Conservation (phyloP, 2,797 vertebrate genomes). For the Falco columbarius region DNA sequence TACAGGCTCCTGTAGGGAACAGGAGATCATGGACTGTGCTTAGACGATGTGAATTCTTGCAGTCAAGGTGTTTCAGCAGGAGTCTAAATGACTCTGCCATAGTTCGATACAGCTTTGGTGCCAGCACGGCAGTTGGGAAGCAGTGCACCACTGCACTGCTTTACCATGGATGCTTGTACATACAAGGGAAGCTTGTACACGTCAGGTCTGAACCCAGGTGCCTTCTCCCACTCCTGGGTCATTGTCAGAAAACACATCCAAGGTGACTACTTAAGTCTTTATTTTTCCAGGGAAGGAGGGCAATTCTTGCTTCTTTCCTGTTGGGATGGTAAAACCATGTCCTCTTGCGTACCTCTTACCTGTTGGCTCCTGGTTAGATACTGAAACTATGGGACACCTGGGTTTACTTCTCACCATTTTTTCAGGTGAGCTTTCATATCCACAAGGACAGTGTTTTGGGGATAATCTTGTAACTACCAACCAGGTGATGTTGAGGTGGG, state of each 20-base stretch:
- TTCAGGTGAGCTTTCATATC: neutral
- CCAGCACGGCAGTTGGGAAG: accelerated
- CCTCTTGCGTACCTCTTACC: neutral
- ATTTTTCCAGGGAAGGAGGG: neutral
- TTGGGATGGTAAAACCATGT: neutral
- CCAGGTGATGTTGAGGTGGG: neutral
- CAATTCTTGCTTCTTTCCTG: neutral
- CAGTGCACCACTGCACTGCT: neutral
- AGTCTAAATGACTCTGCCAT: neutral
- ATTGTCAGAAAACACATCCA: neutral
- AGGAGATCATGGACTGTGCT: neutral
- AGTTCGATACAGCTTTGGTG: neutral
- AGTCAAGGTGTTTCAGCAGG: neutral
- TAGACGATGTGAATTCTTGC: neutral
- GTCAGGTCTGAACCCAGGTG: neutral
- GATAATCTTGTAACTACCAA: neutral
- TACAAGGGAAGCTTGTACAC: accelerated
- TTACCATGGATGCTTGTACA: accelerated
- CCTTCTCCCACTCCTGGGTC: neutral
- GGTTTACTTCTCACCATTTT: neutral
- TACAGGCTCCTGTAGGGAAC: neutral
- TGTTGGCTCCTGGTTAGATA: neutral
- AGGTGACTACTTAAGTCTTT: accelerated
- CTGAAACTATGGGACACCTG: neutral
- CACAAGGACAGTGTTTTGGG: neutral